A percentile compares a stretch with the other conserved stretches of the same genome.
These are phyloP conservation scores for Xenopus tropicalis DNA, from an alignment of 2,113 vertebrate species.

Conservation along the genomic window DNA sequence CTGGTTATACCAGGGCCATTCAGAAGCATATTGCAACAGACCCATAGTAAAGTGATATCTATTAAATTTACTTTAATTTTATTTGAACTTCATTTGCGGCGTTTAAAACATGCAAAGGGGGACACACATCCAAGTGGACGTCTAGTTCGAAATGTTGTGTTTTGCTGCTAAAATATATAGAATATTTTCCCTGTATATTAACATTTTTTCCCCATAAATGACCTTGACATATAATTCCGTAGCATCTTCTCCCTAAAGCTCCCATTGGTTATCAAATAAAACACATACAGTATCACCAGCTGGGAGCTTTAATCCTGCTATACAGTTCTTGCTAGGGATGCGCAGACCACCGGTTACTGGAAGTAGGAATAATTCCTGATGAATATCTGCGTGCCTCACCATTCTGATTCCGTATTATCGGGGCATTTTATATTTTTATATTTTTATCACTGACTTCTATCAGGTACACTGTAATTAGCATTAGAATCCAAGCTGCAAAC, in stretches of 20 bases:
- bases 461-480: constrained; percentile 9
- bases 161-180: background rate
- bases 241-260: constrained; percentile 11
- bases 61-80: no score
- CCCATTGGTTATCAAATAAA: background rate
- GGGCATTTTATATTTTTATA: constrained; percentile 39
- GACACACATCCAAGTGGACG: no score
- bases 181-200: background rate
- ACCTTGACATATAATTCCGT: constrained; percentile 40
- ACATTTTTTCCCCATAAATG: background rate
- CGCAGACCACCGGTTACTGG: background rate
- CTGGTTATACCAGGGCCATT: no score
- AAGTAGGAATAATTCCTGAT: constrained; percentile 21
- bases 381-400: background rate
- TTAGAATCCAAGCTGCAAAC: constrained; percentile 5
- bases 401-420: constrained; percentile 16
- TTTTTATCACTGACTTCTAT: background rate
- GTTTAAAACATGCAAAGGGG: no score
- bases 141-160: background rate
- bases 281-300: accelerated
- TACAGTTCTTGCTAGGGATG: background rate
- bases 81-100: no score
- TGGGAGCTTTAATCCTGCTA: background rate
- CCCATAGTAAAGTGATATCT: no score
- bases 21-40: no score